phyloP scores from a whole-genome alignment of 2,797 vertebrate species.

The Trematomus bernacchii region DNA sequence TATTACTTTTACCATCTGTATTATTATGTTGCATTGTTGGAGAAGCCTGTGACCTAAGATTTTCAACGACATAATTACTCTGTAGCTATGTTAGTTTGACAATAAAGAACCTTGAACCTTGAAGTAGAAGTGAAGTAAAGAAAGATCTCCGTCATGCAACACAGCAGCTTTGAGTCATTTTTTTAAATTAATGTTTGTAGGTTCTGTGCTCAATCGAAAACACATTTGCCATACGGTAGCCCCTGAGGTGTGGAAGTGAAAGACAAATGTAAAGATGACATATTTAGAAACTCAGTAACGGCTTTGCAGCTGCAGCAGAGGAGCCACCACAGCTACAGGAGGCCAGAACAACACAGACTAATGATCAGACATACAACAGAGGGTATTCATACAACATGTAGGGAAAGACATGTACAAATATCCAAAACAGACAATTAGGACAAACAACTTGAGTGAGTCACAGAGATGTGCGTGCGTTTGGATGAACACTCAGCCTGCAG shows the following conservation, averaged over 20 bases:
- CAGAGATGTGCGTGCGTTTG: conserved; percentile 22
- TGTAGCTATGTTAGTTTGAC: too few relatives aligned
- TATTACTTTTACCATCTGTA: too few relatives aligned
- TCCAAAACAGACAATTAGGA: background rate
- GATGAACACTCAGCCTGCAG: conserved; percentile 16
- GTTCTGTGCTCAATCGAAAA: background rate
- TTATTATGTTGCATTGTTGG: too few relatives aligned
- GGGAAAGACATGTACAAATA: conserved; percentile 6
- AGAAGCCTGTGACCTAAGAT: too few relatives aligned
- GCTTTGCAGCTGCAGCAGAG: conserved; percentile 50
- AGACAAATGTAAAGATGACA: conserved; percentile 46
- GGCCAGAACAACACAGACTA: background rate
- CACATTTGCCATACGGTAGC: background rate
- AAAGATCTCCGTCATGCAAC: background rate
- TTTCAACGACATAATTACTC: too few relatives aligned
- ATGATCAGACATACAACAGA: background rate
- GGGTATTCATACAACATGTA: conserved; percentile 1
- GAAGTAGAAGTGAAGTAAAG: background rate
- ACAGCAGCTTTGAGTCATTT: background rate
- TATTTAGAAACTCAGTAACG: conserved; percentile 58
- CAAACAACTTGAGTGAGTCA: conserved; percentile 44
- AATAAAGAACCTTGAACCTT: too few relatives aligned
- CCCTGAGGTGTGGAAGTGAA: conserved; percentile 69
- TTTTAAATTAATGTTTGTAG: background rate
- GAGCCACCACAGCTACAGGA: background rate